Conservation (phyloP, 2,888 invertebrate genomes). For the Ochlodes sylvanus region DNA sequence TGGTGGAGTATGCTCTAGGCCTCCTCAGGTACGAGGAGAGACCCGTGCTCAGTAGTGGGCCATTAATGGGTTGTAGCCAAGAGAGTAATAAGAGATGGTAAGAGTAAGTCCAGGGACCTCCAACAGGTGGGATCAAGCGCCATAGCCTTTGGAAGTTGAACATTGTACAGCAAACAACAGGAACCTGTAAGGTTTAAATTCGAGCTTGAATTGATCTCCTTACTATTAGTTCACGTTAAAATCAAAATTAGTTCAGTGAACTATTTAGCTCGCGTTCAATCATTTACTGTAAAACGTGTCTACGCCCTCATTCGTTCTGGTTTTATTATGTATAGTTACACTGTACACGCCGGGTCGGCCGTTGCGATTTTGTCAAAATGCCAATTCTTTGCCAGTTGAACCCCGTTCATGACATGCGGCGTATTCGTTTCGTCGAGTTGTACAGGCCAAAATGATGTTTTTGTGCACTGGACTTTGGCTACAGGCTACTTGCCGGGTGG, state of each 20-base stretch:
- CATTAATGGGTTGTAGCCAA: too few species aligned
- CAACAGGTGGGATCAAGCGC: too few species aligned
- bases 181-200: too few species aligned
- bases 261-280: conserved; percentile 58
- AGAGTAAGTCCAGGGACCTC: too few species aligned
- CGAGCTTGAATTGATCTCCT: background rate
- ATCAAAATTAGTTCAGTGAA: conserved; percentile 61
- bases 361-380: conserved; percentile 75
- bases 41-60: too few species aligned
- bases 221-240: background rate
- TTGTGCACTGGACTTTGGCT: background rate
- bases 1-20: too few species aligned
- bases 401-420: conserved; percentile 39
- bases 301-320: conserved; percentile 10
- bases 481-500: background rate
- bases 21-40: too few species aligned
- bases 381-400: conserved; percentile 67
- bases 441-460: background rate
- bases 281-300: conserved; percentile 45
- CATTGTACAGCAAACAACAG: too few species aligned
- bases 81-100: too few species aligned
- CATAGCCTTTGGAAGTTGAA: too few species aligned
- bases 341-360: conserved; percentile 21
- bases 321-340: conserved; percentile 3
- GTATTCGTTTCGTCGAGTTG: conserved; percentile 5